Evolutionary conservation across 1,140 invertebrate species (phyloP).

Genomic region (Uloborus diversus): DNA sequence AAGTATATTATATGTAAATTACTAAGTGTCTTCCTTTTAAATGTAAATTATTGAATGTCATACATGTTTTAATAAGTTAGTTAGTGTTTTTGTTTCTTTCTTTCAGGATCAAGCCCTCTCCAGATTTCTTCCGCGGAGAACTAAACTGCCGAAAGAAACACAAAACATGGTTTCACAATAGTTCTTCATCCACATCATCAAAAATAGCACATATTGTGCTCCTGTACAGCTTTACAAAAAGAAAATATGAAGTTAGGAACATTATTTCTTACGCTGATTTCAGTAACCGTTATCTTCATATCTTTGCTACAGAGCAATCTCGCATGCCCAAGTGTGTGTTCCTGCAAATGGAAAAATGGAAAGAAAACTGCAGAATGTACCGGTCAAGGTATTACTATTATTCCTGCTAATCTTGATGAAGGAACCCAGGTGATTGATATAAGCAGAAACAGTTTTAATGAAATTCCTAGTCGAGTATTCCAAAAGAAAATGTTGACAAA

Average conservation of each 20-base stretch:
- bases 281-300: neutral
- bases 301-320: neutral
- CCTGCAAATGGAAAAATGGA: slow-evolving; percentile 91
- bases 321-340: slow-evolving; percentile 68
- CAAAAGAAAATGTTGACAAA: slow-evolving; percentile 81
- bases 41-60: too few species aligned
- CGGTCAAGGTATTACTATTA: slow-evolving; percentile 79
- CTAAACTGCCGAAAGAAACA: too few species aligned
- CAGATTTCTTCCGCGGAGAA: too few species aligned
- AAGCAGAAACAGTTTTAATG: slow-evolving; percentile 85
- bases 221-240: too few species aligned
- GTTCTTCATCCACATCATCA: neutral
- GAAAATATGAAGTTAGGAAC: too few species aligned
- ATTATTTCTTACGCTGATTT: neutral
- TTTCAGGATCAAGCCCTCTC: too few species aligned
- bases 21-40: too few species aligned
- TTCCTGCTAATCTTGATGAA: slow-evolving; percentile 82
- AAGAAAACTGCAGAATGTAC: slow-evolving; percentile 90
- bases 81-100: too few species aligned
- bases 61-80: too few species aligned
- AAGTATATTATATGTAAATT: too few species aligned
- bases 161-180: too few species aligned
- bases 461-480: slow-evolving; percentile 82
- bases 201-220: neutral
- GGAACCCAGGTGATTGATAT: slow-evolving; percentile 90